Conservation (phyloP, 1,140 invertebrate genomes). For the Chlorops oryzae region DNA sequence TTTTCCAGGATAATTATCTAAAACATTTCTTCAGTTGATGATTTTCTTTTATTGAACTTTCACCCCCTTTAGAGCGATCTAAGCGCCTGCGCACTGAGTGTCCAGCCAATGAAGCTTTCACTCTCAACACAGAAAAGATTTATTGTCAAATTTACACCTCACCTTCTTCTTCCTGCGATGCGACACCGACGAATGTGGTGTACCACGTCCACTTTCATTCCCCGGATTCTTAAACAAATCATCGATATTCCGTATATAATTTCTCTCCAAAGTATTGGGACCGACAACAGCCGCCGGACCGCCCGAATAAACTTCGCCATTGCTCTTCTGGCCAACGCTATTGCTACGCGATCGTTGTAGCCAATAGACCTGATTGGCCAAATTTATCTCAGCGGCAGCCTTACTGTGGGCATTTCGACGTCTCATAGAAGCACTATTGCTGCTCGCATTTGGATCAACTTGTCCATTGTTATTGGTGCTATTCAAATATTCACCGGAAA, state of each 20-base stretch:
- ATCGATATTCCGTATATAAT: conserved; percentile 40
- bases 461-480: not conserved
- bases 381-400: conserved; percentile 37
- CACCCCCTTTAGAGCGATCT: too few relatives aligned
- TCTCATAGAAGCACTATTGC: conserved; percentile 12
- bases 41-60: too few relatives aligned
- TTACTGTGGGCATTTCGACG: conserved; percentile 28
- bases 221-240: conserved; percentile 33
- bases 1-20: too few relatives aligned
- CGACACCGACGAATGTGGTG: conserved; percentile 29
- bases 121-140: too few relatives aligned
- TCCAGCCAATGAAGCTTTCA: too few relatives aligned
- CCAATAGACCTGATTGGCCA: conserved; percentile 41
- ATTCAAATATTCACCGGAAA: conserved; percentile 40
- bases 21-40: too few relatives aligned
- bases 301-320: not conserved
- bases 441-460: conserved; percentile 15
- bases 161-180: conserved; percentile 37
- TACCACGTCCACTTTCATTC: conserved; percentile 25
- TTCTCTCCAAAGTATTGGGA: conserved; percentile 11
- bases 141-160: too few relatives aligned
- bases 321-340: conserved; percentile 34
- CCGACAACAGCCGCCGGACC: conserved; percentile 8
- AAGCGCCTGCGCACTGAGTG: too few relatives aligned
- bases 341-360: conserved; percentile 42